Percentiles rank a stretch among this genome's conserved stretches.
Conservation (phyloP, 1,140 invertebrate genomes). For the Ridgeia piscesae region DNA sequence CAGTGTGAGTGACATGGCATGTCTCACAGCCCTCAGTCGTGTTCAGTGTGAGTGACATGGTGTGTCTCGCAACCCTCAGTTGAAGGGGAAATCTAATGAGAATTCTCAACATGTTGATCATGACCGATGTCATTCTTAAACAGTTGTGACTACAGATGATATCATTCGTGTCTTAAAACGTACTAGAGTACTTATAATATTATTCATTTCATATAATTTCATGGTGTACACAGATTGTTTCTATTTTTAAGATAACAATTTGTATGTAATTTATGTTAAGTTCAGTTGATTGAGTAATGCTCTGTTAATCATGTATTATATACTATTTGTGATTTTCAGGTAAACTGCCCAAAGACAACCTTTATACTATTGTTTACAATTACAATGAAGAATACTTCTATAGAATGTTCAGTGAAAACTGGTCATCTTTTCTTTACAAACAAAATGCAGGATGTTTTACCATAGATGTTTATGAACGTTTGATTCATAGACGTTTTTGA, state of each 20-base stretch:
- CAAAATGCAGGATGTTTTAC: neutral
- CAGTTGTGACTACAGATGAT: neutral
- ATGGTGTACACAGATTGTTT: too few relatives aligned
- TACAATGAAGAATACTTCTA: neutral
- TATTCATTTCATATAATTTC: too few relatives aligned
- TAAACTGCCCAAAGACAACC: neutral
- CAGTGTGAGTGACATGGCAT: too few relatives aligned
- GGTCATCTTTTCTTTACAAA: neutral
- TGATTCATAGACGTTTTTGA: neutral
- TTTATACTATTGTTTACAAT: neutral
- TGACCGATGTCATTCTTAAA: neutral
- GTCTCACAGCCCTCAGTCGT: too few relatives aligned
- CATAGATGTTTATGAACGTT: neutral
- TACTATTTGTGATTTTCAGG: neutral
- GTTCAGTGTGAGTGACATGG: too few relatives aligned
- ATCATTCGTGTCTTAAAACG: neutral
- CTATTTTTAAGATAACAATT: neutral
- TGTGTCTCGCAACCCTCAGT: too few relatives aligned
- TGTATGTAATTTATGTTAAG: neutral
- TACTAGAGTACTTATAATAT: neutral
- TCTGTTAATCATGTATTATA: neutral
- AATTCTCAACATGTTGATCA: too few relatives aligned
- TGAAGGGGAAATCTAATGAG: too few relatives aligned
- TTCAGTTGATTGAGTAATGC: neutral
- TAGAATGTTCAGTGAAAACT: neutral